Base-by-base conservation (phyloP, 2,888 invertebrate genomes). In the Andrena marginata region DNA sequence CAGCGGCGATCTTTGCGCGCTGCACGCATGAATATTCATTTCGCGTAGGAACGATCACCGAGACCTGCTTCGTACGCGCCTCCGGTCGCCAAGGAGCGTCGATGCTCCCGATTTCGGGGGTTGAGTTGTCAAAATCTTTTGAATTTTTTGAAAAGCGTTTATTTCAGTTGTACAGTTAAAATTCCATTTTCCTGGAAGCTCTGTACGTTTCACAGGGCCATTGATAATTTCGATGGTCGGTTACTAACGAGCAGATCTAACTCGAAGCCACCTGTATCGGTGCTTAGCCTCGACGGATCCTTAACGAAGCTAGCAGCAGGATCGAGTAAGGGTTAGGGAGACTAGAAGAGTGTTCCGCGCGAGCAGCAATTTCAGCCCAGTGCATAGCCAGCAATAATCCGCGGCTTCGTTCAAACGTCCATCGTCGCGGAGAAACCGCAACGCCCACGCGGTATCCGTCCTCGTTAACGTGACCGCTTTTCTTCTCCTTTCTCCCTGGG, bases 1-100 rank as follows among this genome's bases (percentile, higher is more conserved):
- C 51, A 23, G 49, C 79, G 64, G 35, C 29, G 42, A 48, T 62
- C 56, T 64, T 72, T 31, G 31, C 63, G 35, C 31, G 35, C 49
- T 56, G 72, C 31, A 56, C 62, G 51, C 26, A 67, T 68, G 70
- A 82, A 82, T 86, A 86, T 85, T 65, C 74, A 82, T 82, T 64
- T 62, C 26, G 65, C 67, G 81, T 70, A 78, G 79, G 69, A 56
- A 63, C 77, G 48, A 23, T 29, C 35, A 60, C 31, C 23, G 56
- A 26, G 56, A 13, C 10, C 56, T 26, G 13, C 4, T 56, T 26
- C 26, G 26, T 26, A 13, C 23, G 26, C 4, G 20, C 23, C 26
- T 20, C 20, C 20, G 51, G 8, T 51, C 51, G 20, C 42, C 42
- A 54, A 10, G 51, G 8, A 51, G 20, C n/a, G 20, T 2, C 51